Percentiles rank a stretch among this genome's conserved stretches.
Evolutionary conservation across 2,888 invertebrate species (phyloP).

Genomic region (Hirtodrosophila cameraria): DNA sequence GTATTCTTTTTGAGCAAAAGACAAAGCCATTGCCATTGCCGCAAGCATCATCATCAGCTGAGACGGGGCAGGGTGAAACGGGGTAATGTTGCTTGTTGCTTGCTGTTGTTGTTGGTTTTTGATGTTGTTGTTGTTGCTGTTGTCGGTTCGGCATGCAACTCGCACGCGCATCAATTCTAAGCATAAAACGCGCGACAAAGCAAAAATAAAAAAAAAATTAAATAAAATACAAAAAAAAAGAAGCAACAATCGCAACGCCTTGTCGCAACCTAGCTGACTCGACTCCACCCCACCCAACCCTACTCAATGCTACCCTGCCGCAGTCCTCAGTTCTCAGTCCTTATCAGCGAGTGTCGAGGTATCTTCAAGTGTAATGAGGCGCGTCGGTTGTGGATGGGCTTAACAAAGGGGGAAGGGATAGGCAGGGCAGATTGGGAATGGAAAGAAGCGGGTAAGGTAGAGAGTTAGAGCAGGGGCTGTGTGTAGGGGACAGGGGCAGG

Average conservation of each 20-base stretch:
- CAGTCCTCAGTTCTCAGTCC: constrained; percentile 7
- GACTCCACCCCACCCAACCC: background rate
- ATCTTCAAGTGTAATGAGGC: constrained; percentile 60
- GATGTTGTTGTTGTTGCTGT: constrained; percentile 17
- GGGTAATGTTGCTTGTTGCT: background rate
- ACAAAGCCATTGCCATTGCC: constrained; percentile 63
- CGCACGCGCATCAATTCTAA: constrained; percentile 53
- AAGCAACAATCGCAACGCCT: constrained; percentile 44
- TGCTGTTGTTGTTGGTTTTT: constrained; percentile 24
- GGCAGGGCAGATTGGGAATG: background rate
- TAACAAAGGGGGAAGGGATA: background rate
- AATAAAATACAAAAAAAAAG: background rate
- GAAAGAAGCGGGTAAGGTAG: background rate
- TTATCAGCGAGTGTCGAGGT: constrained; percentile 45
- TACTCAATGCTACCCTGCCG: background rate
- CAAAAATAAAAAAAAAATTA: constrained; percentile 2
- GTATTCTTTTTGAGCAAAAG: constrained; percentile 30
- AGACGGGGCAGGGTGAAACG: too few relatives aligned
- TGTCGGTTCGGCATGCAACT: constrained; percentile 48
- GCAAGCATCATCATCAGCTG: constrained; percentile 30
- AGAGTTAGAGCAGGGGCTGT: accelerated
- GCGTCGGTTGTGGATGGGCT: constrained; percentile 26
- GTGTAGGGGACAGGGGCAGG: background rate
- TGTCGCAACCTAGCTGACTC: background rate
- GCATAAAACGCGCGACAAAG: constrained; percentile 54